Evolutionary conservation across 2,888 invertebrate species (phyloP), one percentile per base, ranked within the genome.

Genomic region (Caenorhabditis drosophilae): DNA sequence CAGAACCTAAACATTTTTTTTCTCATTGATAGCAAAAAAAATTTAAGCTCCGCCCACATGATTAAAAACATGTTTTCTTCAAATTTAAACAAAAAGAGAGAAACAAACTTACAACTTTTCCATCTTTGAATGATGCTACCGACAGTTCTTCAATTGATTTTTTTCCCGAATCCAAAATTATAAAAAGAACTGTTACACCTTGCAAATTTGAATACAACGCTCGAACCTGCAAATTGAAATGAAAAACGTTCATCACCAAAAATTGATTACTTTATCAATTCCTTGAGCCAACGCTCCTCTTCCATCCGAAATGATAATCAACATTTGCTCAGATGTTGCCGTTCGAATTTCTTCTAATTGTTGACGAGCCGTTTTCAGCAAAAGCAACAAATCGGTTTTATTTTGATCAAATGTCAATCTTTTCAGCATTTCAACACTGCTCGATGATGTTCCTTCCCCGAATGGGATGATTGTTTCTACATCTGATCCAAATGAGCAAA

Each of bases 291-390:
- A 92, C 70, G 96, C 90, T 1, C 94, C 94, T 40, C 94, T 88
- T 0, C 97, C 98, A 85, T 99, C 99, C 35, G 96, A 93, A 3
- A 99, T 88, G 11, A 99, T 89, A 16, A 99, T 88, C 71, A 99
- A 84, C 40, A 99, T 85, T 85, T 93, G 93, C 0, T 93, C 91
- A 40, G 73, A 71, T 41, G 59, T 70, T 1, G 67, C 34, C 15
- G 71, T 72, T 35, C 52, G 31, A 3, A 68, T 62, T 18, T 69
- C 72, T 11, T 63, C 62, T 23, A 76, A 42, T 12, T 61, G 42
- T 12, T 35, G 40, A 16, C 56, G 46, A 12, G 71, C 60, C 4
- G 51, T 63, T 22, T 54, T 57, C 27, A 82, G 60, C 22, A 82
- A 53, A n/a, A 58, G 54, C 6, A 72, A 27, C 35, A 96, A 89